Evolutionary conservation across 1,140 invertebrate genomes (phyloP).

Genomic region (Bombus waltoni): DNA sequence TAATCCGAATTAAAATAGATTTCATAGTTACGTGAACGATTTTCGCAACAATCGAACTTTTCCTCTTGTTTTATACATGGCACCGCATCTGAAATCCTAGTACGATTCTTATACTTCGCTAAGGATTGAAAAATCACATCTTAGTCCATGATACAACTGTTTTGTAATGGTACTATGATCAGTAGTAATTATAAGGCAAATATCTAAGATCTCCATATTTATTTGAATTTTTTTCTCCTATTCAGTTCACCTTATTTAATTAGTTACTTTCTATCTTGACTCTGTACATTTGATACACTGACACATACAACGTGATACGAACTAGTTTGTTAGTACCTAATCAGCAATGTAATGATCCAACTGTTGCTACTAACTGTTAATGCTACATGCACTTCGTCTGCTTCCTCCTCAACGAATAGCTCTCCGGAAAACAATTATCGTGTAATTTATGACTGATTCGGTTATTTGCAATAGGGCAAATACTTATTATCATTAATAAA

Average conservation of each 20-base stretch:
- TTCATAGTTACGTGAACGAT: neutral
- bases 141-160: neutral
- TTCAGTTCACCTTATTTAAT: neutral
- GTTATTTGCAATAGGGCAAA: neutral
- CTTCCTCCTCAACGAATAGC: neutral
- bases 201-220: constrained; percentile 47
- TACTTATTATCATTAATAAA: constrained; percentile 12
- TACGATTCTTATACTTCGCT: neutral
- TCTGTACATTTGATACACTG: constrained; percentile 56
- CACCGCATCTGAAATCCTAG: constrained; percentile 38
- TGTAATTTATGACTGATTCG: neutral
- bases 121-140: constrained; percentile 19
- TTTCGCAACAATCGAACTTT: constrained; percentile 15
- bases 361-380: neutral
- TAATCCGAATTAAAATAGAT: constrained; percentile 36
- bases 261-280: constrained; percentile 31
- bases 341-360: constrained; percentile 6
- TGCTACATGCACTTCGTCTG: neutral
- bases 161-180: constrained; percentile 5
- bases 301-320: constrained; percentile 31
- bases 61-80: constrained; percentile 49
- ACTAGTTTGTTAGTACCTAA: constrained; percentile 40
- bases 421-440: neutral
- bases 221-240: constrained; percentile 27
- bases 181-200: constrained; percentile 52